A percentile compares a stretch with the other conserved stretches of the same genome.
Evolutionary conservation across 2,113 vertebrate genomes (phyloP).

Genomic region (Alethe castanea): DNA sequence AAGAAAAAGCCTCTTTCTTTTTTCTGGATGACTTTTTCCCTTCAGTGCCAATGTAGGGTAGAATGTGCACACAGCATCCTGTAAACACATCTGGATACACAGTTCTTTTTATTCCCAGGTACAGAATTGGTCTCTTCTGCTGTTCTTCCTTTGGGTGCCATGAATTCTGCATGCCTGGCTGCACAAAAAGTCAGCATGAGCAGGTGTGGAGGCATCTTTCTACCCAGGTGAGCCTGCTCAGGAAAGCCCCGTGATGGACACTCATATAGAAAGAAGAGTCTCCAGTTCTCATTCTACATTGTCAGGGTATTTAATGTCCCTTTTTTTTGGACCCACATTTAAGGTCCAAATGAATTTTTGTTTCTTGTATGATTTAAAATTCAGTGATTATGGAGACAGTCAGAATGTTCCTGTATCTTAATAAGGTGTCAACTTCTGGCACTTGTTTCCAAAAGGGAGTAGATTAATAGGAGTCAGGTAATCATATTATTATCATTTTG

Average conservation of each 20-base stretch:
- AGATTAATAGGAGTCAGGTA: background rate
- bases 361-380: background rate
- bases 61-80: background rate
- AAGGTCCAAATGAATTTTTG: background rate
- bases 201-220: background rate
- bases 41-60: background rate
- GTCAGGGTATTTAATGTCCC: background rate
- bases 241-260: rapidly evolving
- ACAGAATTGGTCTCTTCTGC: background rate
- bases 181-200: background rate
- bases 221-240: background rate
- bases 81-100: background rate
- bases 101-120: background rate
- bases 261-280: background rate
- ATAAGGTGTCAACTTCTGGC: background rate
- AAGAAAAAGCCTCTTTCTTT: background rate
- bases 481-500: background rate
- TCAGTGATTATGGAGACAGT: background rate
- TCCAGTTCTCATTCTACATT: background rate
- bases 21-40: background rate
- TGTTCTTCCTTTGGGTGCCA: background rate
- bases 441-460: background rate
- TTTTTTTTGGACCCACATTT: background rate
- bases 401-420: background rate
- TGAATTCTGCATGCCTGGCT: background rate